These are phyloP conservation scores for Anser cygnoides DNA, from an alignment of 2,113 vertebrate genomes.

Conservation along the genomic window DNA sequence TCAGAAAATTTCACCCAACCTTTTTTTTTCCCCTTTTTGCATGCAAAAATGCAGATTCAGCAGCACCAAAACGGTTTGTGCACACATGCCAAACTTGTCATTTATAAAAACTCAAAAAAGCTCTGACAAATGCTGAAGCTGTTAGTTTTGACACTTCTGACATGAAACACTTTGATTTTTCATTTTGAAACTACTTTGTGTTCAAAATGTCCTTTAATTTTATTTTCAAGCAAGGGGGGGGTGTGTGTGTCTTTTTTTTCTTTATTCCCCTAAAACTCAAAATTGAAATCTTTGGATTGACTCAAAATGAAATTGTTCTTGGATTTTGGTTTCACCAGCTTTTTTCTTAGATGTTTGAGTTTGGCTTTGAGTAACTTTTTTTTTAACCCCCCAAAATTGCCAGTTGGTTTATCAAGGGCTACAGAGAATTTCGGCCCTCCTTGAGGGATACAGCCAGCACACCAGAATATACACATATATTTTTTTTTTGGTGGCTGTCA, in stretches of 20 bases:
- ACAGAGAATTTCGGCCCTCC: background rate
- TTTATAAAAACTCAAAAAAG: slow-evolving; percentile 73
- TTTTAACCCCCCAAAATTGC: background rate
- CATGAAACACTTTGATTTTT: slow-evolving; percentile 74
- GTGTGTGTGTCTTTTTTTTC: slow-evolving; percentile 35
- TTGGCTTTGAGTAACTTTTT: background rate
- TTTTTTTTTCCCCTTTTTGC: background rate
- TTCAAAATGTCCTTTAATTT: slow-evolving; percentile 75
- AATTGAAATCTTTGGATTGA: slow-evolving; percentile 39
- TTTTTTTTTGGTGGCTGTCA: background rate
- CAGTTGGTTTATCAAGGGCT: slow-evolving; percentile 27
- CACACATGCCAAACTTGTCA: slow-evolving; percentile 71
- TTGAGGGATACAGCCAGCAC: background rate
- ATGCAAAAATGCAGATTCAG: slow-evolving; percentile 69
- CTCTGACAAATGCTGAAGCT: slow-evolving; percentile 75
- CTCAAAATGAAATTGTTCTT: slow-evolving; percentile 47
- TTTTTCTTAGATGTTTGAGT: background rate
- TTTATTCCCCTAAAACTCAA: slow-evolving; percentile 29
- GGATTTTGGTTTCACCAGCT: slow-evolving; percentile 25
- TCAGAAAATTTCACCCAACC: background rate
- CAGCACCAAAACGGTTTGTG: slow-evolving; percentile 65
- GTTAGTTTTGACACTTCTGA: slow-evolving; percentile 76
- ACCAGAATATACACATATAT: background rate
- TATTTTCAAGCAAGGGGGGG: slow-evolving; percentile 64
- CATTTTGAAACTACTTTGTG: slow-evolving; percentile 72